These are phyloP conservation scores for Melopsittacus undulatus DNA, from an alignment of 2,797 vertebrate species.

Conservation along the genomic window DNA sequence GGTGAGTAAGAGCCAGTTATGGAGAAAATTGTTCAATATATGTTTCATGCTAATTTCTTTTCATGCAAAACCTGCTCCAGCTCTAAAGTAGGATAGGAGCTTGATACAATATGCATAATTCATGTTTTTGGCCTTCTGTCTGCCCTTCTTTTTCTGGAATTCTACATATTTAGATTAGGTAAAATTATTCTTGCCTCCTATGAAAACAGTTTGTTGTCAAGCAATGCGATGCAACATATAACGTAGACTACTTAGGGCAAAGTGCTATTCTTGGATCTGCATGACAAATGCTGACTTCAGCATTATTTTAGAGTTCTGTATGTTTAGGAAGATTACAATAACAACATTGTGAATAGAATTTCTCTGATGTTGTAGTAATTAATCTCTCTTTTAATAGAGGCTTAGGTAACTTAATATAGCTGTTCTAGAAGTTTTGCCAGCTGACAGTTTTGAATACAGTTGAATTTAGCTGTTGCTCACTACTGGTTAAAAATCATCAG, in stretches of 20 bases:
- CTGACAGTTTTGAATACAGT: background rate
- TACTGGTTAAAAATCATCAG: background rate
- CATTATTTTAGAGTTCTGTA: background rate
- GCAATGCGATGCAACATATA: background rate
- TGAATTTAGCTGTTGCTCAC: background rate
- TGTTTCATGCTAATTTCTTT: constrained; percentile 86
- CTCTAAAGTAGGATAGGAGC: constrained; percentile 79
- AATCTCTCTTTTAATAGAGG: background rate
- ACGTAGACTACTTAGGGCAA: background rate
- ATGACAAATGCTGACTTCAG: background rate
- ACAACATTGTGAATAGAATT: background rate
- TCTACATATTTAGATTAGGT: constrained; percentile 88
- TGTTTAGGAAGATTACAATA: background rate
- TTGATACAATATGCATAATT: constrained; percentile 94
- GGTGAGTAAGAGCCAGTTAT: constrained; percentile 90
- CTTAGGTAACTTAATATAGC: background rate
- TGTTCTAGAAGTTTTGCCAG: background rate
- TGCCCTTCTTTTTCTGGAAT: constrained; percentile 74
- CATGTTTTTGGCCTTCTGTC: constrained; percentile 83
- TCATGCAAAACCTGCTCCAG: constrained; percentile 79
- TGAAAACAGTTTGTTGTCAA: constrained; percentile 80
- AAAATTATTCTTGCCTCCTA: constrained; percentile 87
- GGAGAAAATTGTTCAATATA: constrained; percentile 95
- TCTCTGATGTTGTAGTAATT: background rate
- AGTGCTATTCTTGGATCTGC: background rate